Base-by-base conservation (phyloP, 1,140 invertebrate genomes). In the Drosophila kohkoa region DNA sequence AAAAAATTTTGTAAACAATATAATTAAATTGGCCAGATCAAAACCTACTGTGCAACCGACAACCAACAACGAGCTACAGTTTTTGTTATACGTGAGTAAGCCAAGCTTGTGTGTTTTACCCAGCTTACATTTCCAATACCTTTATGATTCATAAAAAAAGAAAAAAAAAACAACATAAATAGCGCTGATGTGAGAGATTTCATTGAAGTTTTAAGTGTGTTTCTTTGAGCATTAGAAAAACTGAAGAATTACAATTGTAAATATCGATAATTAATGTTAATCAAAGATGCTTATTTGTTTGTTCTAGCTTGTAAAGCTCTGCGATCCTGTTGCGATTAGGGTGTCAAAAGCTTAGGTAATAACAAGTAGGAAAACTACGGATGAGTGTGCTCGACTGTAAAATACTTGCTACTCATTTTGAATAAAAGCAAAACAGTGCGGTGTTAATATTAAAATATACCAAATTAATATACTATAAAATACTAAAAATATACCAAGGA, bases 21-120 rank as follows among this genome's bases (percentile, higher is more conserved):
- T 25, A 57, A 67, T 66, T 66, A 28, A 48, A 5, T 55, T 55
- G 49, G 35, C 48, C 5, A 69, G 67, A 54, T 69, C 38, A 6
- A 35, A 59, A 59, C 13, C 38, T 35, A 20, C 8, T 30, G 46
- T n/a, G 30, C 11, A 38, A 10, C 10, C 6, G n/a, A 7, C 11
- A 30, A 6, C 7, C n/a, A 30, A 32, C 51, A 30, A 30, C 20
- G 20, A 25, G 20, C 20, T 3, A 25, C 20, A 25, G 20, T 3
- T 52, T 52, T 52, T 11, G 51, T 13, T 52, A 32, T 30, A 28
- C 51, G 51, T 52, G 49, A 64, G 68, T 71, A 71, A 71, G 68
- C 41, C 15, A 35, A 57, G 1, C 32, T 25, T 7, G 20, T 62
- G 59, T 62, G 59, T 62, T 16, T 49, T 49, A 38, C 15, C 51